Base-by-base conservation (phyloP, 2,888 invertebrate species). In the Perithous albicinctus region DNA sequence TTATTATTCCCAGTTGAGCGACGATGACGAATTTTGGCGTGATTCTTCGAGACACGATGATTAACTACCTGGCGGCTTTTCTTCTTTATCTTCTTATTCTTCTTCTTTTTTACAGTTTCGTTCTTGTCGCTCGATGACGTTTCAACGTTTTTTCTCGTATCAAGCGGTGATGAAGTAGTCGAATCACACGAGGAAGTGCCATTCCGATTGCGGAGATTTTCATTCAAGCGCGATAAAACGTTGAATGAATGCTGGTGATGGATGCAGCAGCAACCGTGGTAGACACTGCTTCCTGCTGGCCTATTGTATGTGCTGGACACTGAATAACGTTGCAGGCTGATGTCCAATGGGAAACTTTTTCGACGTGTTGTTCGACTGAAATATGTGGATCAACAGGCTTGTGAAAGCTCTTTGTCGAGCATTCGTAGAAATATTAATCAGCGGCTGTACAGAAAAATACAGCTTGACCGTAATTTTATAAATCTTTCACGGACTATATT, bases 311-410 rank as follows among this genome's bases (percentile, higher is more conserved):
- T 56, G 32, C 15, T n/a, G n/a, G n/a, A n/a, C n/a, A n/a, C 59
- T 32, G 59, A 32, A 59, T 59, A 59, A 20, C 41, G 26, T 56
- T 23, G 63, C 18, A 4, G 38, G 1, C 8, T 23, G 72, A 29
- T 20, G 4, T 72, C 56, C 59, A 72, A 41, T 46, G 72, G 72
- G 43, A 59, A 72, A 72, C 72, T 59, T 43, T 59, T 46, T 2
- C 72, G 59, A n/a, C 59, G 72, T 29, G 56, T 41, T 59, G 7
- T 26, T 29, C 43, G 59, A 46, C 59, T 72, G 8, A 46, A 51
- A 66, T 26, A 66, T 26, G 41, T 56, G 41, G 29, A 26, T 56
- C 26, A 70, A 29, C 23, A n/a, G 35, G 10, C 63, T 10, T 23
- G 38, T 38, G 12, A 20, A 35, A 41, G 10, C n/a, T n/a, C n/a